Evolutionary conservation across 2,113 vertebrate genomes (phyloP).

Genomic region (Tauraco erythrolophus): DNA sequence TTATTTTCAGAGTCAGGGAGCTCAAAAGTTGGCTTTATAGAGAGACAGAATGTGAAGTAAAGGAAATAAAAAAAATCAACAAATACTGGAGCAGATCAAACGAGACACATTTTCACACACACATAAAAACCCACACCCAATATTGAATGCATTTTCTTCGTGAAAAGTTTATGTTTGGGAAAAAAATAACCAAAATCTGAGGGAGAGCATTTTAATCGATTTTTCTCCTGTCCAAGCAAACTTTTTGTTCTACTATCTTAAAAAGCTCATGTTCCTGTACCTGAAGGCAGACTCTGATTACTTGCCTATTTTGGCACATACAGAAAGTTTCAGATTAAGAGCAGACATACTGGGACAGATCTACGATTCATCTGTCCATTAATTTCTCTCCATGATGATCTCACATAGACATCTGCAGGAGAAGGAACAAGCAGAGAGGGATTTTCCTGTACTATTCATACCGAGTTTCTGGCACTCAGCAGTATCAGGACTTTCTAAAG

Average conservation of each 20-base stretch:
- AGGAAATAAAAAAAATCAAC: not conserved
- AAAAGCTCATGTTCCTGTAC: not conserved
- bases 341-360: not conserved
- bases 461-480: not conserved
- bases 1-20: not conserved
- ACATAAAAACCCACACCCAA: not conserved
- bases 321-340: not conserved
- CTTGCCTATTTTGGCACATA: not conserved
- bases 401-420: not conserved
- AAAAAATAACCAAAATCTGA: not conserved
- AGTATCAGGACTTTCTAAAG: not conserved
- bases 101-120: accelerated
- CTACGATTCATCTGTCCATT: not conserved
- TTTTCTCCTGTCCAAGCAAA: not conserved
- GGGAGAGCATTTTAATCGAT: accelerated
- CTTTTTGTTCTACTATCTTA: not conserved
- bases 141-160: accelerated
- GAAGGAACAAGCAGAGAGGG: not conserved
- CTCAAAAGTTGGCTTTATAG: not conserved
- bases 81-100: not conserved
- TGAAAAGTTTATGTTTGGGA: not conserved
- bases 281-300: not conserved
- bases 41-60: not conserved
- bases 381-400: not conserved
- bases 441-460: not conserved